Evolutionary conservation across 2,113 vertebrate species (phyloP).

Genomic region (Proterorhinus semilunaris): DNA sequence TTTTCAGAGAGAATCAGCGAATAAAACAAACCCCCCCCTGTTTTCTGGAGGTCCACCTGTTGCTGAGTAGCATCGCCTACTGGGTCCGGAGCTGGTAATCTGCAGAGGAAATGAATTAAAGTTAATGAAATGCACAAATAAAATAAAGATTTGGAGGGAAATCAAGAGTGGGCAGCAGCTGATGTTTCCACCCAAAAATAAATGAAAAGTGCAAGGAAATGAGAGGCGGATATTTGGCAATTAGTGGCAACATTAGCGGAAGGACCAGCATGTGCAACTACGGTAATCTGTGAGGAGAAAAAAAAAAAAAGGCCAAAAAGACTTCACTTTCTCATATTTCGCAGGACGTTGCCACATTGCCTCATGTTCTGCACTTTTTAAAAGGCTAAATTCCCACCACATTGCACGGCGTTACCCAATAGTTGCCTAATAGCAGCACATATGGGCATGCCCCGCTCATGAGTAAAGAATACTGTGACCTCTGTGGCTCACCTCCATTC

Average conservation of each 20-base stretch:
- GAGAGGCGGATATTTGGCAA: constrained; percentile 70
- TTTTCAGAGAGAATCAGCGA: constrained; percentile 48
- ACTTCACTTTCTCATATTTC: constrained; percentile 65
- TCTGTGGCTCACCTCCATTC: constrained; percentile 84
- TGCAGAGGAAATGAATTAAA: constrained; percentile 71
- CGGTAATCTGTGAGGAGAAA: constrained; percentile 27
- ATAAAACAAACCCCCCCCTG: constrained; percentile 30
- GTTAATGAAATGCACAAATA: constrained; percentile 70
- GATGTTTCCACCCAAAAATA: constrained; percentile 60
- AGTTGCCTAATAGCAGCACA: constrained; percentile 70
- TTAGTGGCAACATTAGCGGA: constrained; percentile 66
- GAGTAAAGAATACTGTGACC: constrained; percentile 9
- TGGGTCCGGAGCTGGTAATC: constrained; percentile 83
- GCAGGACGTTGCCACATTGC: constrained; percentile 63
- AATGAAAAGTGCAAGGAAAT: constrained; percentile 68
- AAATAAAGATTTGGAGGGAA: constrained; percentile 55
- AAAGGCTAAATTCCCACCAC: constrained; percentile 59
- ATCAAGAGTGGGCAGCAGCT: constrained; percentile 65
- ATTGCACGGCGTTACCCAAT: constrained; percentile 69
- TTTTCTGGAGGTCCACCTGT: constrained; percentile 54
- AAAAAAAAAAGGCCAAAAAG: constrained; percentile 10
- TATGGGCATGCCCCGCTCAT: constrained; percentile 43
- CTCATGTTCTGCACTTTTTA: constrained; percentile 61
- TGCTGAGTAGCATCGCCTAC: constrained; percentile 59
- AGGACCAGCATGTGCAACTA: constrained; percentile 62